Evolutionary conservation across 2,888 invertebrate genomes (phyloP), one percentile per base, ranked within the genome.

Genomic region (Melitaea athalia): DNA sequence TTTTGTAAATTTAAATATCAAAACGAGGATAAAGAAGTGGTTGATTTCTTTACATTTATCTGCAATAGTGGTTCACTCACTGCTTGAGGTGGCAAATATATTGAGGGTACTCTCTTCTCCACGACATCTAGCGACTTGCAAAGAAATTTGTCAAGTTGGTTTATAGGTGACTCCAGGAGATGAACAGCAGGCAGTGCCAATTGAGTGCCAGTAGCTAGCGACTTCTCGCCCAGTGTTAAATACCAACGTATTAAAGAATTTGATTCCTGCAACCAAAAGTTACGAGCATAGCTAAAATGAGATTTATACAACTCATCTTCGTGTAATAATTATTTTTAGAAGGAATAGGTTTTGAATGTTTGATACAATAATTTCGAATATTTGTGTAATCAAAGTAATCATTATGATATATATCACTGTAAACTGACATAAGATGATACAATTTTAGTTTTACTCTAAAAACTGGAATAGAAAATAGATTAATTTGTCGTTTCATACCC

Each of bases 41-140:
- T 59, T 43, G 15, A 59, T 45, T 6, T 60, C 47, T 14, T 60
- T 59, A 65, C 59, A 52, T 52, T 60, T 33, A 38, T 38, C 62
- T 15, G 5, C 57, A 38, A 63, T 61, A 43, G 38, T 60, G 3
- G 17, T 24, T 69, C 49, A 83, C 93, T 94, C 93, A 98, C 98
- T 93, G 96, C 94, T 90, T 97, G 95, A 10, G 98, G 97, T 6
- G 98, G 97, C 75, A 97, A 91, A 82, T 96, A 95, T 71, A 98
- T 96, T 1, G 96, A 94, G 0, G 98, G 98, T 60, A 97, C 95
- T 70, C 95, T 94, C 79, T 96, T 95, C 84, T 98, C 98, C n/a
- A 98, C 95, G 50, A 96, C 94, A 76, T 97, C 97, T 73, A 98
- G 94, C 67, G 97, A 96, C 81, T 94, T 95, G 89, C 97, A 98